phyloP scores from a whole-genome alignment of 2,888 invertebrate genomes.

The Phyto melanocephala region DNA sequence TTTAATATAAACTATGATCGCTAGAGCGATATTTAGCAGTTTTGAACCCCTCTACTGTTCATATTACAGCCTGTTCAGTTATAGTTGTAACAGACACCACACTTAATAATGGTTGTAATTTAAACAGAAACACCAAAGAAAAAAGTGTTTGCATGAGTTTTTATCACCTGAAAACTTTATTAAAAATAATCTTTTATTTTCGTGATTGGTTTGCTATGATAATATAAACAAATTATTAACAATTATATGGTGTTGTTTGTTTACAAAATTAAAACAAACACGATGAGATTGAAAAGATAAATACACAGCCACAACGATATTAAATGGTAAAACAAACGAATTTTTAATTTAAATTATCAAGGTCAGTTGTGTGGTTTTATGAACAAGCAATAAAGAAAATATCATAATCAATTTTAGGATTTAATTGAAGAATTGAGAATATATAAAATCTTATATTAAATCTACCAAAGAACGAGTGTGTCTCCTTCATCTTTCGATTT shows the following conservation, averaged over 20 bases:
- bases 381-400: neutral
- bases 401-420: conserved; percentile 50
- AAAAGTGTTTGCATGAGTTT: conserved; percentile 50
- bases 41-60: no score
- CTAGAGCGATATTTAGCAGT: no score
- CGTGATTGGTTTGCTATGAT: conserved; percentile 48
- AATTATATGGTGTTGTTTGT: conserved; percentile 52
- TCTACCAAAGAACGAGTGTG: conserved; percentile 9
- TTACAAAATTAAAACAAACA: conserved; percentile 52
- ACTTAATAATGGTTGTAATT: conserved; percentile 54
- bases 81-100: conserved; percentile 17
- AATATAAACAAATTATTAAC: conserved; percentile 56
- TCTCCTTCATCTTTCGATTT: conserved; percentile 20
- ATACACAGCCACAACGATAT: neutral
- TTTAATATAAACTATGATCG: no score
- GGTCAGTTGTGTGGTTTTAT: conserved; percentile 41
- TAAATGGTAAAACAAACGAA: neutral
- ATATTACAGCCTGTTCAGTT: conserved; percentile 23
- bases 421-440: neutral
- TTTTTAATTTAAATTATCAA: conserved; percentile 44
- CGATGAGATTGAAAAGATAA: conserved; percentile 54
- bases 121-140: neutral
- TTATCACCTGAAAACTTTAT: conserved; percentile 60
- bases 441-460: neutral
- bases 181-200: conserved; percentile 33